Percentiles rank a stretch among this genome's conserved stretches.
Evolutionary conservation across 2,113 vertebrate genomes (phyloP).

Genomic region (Eubucco bourcierii): DNA sequence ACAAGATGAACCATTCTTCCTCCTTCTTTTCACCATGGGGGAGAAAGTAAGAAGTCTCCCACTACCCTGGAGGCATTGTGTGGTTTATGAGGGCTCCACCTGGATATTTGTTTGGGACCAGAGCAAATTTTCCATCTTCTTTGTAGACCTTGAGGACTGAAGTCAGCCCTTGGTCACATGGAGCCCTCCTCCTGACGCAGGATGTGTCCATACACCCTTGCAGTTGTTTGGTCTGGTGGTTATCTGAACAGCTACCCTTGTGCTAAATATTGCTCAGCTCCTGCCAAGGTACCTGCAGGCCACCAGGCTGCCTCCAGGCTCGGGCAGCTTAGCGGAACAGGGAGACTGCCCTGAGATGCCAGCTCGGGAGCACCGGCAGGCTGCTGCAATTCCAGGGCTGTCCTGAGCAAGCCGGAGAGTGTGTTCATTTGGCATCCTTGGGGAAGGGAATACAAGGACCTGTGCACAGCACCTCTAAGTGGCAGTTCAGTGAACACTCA

Average conservation of each 20-base stretch:
- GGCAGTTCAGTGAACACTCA: not conserved
- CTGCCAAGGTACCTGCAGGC: not conserved
- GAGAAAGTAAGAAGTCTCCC: not conserved
- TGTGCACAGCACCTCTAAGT: not conserved
- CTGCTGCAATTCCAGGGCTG: not conserved
- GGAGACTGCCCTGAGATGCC: not conserved
- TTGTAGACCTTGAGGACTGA: not conserved
- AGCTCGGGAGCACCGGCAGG: not conserved
- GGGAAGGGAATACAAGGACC: not conserved
- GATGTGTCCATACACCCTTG: not conserved
- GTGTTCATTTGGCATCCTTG: not conserved
- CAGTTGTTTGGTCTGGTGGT: not conserved
- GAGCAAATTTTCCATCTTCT: not conserved
- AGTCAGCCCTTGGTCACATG: not conserved
- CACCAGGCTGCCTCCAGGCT: not conserved
- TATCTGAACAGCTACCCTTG: not conserved
- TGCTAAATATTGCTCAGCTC: not conserved
- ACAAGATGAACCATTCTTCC: not conserved
- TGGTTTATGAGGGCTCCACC: not conserved
- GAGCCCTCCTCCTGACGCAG: not conserved
- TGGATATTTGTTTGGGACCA: not conserved
- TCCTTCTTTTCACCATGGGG: not conserved
- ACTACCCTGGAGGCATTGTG: not conserved
- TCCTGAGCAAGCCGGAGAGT: not conserved
- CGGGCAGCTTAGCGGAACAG: not conserved